These are phyloP conservation scores for Lordiphosa mommai DNA, from an alignment of 1,140 invertebrate species.

Conservation along the genomic window DNA sequence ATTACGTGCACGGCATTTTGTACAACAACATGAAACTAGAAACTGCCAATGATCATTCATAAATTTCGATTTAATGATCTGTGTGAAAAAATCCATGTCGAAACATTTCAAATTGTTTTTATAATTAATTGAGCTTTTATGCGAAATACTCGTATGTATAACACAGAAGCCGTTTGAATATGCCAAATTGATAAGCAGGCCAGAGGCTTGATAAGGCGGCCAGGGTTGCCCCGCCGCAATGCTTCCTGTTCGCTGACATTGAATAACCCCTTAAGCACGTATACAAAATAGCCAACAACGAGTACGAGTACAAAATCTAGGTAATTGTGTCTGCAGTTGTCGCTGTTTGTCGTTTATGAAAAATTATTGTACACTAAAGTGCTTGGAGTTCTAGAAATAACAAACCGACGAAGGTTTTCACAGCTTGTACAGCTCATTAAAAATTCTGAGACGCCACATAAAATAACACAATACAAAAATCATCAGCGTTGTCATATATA, in stretches of 20 bases:
- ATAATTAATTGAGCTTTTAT: conserved; percentile 64
- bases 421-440: conserved; percentile 37
- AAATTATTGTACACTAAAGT: conserved; percentile 59
- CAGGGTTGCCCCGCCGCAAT: conserved; percentile 35
- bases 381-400: conserved; percentile 56
- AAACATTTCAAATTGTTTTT: conserved; percentile 36
- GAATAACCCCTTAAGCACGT: conserved; percentile 37
- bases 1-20: conserved; percentile 38
- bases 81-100: conserved; percentile 27
- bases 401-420: conserved; percentile 47
- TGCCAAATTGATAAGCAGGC: conserved; percentile 39
- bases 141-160: no score
- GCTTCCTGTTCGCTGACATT: conserved; percentile 66
- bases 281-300: conserved; percentile 21
- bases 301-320: conserved; percentile 48
- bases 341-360: conserved; percentile 33
- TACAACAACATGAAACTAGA: conserved; percentile 27
- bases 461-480: background rate
- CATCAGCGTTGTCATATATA: conserved; percentile 24
- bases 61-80: conserved; percentile 56
- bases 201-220: conserved; percentile 47
- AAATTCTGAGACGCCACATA: conserved; percentile 48
- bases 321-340: conserved; percentile 59
- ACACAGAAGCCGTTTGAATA: conserved; percentile 7
- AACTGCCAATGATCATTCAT: conserved; percentile 52